Percentiles rank a stretch among this genome's conserved stretches.
phyloP scores from a whole-genome alignment of 1,140 invertebrate species.

The Anoplophora glabripennis region DNA sequence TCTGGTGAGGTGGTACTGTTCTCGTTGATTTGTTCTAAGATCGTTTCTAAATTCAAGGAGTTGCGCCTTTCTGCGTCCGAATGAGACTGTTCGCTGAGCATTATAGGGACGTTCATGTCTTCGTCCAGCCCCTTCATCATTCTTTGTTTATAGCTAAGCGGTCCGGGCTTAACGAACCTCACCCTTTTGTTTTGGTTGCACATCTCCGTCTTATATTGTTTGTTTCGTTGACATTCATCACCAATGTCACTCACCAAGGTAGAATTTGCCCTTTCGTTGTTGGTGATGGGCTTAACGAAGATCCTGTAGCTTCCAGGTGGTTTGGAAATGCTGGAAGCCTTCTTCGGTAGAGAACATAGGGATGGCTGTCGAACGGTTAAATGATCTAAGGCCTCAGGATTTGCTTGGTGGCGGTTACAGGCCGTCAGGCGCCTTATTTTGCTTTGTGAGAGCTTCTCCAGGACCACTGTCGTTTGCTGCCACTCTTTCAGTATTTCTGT shows the following conservation, averaged over 20 bases:
- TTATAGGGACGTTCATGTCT: conserved; percentile 8
- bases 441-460: too few relatives aligned
- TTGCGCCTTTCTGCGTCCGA: background rate
- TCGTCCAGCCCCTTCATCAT: background rate
- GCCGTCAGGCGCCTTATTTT: too few relatives aligned
- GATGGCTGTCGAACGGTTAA: too few relatives aligned
- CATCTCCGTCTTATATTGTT: background rate
- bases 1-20: background rate
- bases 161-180: conserved; percentile 6
- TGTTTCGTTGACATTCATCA: background rate
- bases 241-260: conserved; percentile 2
- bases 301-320: conserved; percentile 6
- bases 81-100: background rate
- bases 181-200: background rate
- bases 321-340: conserved; percentile 16
- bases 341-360: too few relatives aligned
- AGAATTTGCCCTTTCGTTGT: conserved; percentile 19
- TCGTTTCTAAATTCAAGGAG: conserved; percentile 7
- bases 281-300: conserved; percentile 17
- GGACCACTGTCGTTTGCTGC: too few relatives aligned
- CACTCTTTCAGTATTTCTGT: too few relatives aligned
- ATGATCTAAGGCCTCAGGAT: too few relatives aligned
- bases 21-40: conserved; percentile 7
- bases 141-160: conserved; percentile 10
- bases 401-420: too few relatives aligned